phyloP scores from a whole-genome alignment of 2,888 invertebrate genomes.

The Brachylomia viminalis region DNA sequence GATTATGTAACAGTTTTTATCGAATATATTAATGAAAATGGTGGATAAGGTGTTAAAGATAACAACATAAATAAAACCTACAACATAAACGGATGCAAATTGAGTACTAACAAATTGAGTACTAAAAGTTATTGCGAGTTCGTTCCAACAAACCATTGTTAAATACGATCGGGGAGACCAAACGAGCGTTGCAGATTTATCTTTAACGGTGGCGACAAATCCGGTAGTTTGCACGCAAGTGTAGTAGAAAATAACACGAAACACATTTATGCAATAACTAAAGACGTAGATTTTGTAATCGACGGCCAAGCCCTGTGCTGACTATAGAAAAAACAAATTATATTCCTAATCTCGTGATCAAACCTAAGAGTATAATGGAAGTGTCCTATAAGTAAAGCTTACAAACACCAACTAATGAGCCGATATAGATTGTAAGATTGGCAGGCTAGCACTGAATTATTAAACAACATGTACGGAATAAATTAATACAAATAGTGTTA shows the following conservation, averaged over 20 bases:
- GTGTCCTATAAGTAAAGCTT: conserved; percentile 25
- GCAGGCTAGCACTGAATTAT: conserved; percentile 53
- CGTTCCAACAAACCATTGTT: conserved; percentile 10
- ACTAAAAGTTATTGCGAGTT: conserved; percentile 17
- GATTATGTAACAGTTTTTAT: conserved; percentile 22
- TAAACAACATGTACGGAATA: conserved; percentile 45
- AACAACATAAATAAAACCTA: conserved; percentile 2
- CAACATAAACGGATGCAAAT: not conserved
- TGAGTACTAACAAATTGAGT: conserved; percentile 13
- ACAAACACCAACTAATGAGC: conserved; percentile 41
- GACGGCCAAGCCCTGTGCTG: not conserved
- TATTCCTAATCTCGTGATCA: conserved; percentile 34
- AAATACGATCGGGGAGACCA: conserved; percentile 13
- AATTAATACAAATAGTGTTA: conserved; percentile 56
- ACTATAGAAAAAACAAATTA: conserved; percentile 1
- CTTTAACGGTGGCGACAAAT: conserved; percentile 29
- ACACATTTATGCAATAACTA: conserved; percentile 1
- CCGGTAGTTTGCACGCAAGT: conserved; percentile 10
- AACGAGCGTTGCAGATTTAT: conserved; percentile 21
- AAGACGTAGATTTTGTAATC: not conserved
- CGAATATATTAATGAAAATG: conserved; percentile 45
- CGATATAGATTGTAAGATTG: conserved; percentile 34
- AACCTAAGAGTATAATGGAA: conserved; percentile 9
- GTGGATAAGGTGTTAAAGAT: conserved; percentile 19
- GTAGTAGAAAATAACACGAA: not conserved